Base-by-base conservation (phyloP, 1,140 invertebrate species). In the Achroia grisella region DNA sequence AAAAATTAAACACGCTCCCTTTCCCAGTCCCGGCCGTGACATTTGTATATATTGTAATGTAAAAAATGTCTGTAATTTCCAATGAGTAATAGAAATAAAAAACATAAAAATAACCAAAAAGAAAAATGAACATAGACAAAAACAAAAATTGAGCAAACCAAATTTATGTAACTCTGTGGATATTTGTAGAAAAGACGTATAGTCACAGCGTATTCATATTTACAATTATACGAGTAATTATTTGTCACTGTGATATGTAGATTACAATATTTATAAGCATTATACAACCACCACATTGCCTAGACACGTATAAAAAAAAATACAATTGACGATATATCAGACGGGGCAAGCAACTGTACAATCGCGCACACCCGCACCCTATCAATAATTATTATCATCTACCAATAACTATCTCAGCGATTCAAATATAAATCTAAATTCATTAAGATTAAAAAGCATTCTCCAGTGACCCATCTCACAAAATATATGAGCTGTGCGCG, bases 161-260 rank as follows among this genome's bases (percentile, higher is more conserved):
- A 27, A 17, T 15, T 8, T 10, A 33, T 32, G 15, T 27, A 8
- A 8, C n/a, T 37, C n/a, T 37, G 41, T 32, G 4, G 32, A 23
- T 27, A 9, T 44, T 14, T 43, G 47, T 37, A 12, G 33, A 35
- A 44, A 48, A 48, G 45, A 48, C 50, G 48, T 53, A 36, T 47
- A 51, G 10, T 36, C 6, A 12, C 32, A 42, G 41, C 17, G 14
- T 37, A 15, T n/a, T 15, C 17, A 10, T n/a, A 9, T 12, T 13
- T 14, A 35, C 12, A 12, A 35, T 35, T 37, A 37, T 11, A 37
- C n/a, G 32, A 35, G 41, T 42, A 36, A 53, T 78, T 80, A 80
- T 80, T 82, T 82, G 72, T 82, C 78, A 58, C 49, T 43, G 52
- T 82, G 78, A 83, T 83, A 83, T 83, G 78, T 82, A 72, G 52